Percentiles rank a stretch among this genome's conserved stretches.
Evolutionary conservation across 2,797 vertebrate species (phyloP).

Genomic region (Streptopelia turtur): DNA sequence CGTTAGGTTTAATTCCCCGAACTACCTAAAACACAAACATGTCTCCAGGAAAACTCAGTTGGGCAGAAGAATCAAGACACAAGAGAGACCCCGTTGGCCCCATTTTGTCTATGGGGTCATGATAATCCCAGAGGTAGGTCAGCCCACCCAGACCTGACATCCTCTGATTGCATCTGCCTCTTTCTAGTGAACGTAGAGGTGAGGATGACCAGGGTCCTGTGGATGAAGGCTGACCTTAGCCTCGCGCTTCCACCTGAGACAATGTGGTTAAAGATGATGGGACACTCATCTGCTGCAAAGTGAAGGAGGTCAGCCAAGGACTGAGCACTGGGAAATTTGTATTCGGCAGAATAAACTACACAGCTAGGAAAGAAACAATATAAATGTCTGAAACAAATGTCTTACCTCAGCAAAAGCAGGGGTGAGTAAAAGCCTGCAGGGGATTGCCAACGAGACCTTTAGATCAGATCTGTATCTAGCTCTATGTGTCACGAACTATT

Average conservation of each 20-base stretch:
- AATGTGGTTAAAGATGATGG: not conserved
- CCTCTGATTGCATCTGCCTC: not conserved
- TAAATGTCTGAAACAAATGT: slow-evolving; percentile 37
- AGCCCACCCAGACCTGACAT: not conserved
- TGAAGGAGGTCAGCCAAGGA: not conserved
- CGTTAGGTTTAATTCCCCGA: not conserved
- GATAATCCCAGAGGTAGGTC: not conserved
- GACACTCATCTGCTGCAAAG: not conserved
- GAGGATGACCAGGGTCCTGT: not conserved
- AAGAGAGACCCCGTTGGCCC: fast-evolving
- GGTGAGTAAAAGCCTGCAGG: slow-evolving; percentile 46
- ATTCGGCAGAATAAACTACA: slow-evolving; percentile 9
- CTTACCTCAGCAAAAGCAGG: slow-evolving; percentile 42
- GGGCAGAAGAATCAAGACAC: not conserved
- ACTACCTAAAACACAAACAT: not conserved
- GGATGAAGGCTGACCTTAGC: not conserved
- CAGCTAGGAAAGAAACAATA: slow-evolving; percentile 23
- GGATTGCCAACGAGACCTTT: slow-evolving; percentile 25
- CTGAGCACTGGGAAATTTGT: not conserved
- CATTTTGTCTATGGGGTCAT: not conserved
- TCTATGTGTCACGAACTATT: not conserved
- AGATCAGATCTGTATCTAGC: slow-evolving; percentile 14
- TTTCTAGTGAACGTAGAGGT: not conserved
- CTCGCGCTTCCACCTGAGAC: not conserved
- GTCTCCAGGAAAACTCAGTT: not conserved